Evolutionary conservation across 2,888 invertebrate species (phyloP), one percentile per base, ranked within the genome.

Genomic region (Noctua comes): DNA sequence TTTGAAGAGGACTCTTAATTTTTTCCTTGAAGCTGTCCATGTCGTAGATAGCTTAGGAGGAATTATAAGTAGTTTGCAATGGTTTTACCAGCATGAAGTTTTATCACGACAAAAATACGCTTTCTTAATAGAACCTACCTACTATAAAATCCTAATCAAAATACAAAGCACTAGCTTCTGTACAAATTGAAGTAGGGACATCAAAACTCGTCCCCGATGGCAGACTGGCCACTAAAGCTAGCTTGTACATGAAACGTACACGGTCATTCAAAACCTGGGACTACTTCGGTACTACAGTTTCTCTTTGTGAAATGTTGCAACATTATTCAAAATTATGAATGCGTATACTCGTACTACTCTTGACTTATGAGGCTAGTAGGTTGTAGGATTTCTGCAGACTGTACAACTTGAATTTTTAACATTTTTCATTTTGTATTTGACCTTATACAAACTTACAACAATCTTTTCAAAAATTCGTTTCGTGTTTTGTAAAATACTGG

Each of bases 271-370:
- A 74, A 86, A 76, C 65, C 68, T 62, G 73, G 68, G 43, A 31
- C 24, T 18, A 68, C 21, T 71, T 65, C 66, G 51, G 86, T 68
- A 36, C 79, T 83, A 71, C 68, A 83, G 68, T 68, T 76, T 65
- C 79, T 72, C 84, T 86, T 86, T 86, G 84, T 79, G 64, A 79
- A 79, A 83, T 86, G 73, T 79, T 75, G 54, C 66, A 83, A 72
- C 76, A 79, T 84, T 82, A 86, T 86, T 86, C 83, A 83, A 86
- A 78, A 83, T 84, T 83, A 73, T 83, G 78, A 73, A 73, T 78
- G 68, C 71, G 85, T 80, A 36, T 72, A 62, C 64, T 71, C 18
- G 57, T 73, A 66, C 57, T 27, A 48, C 65, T 76, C 74, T 75
- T 69, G 74, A 82, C 48, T 75, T 69, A 74, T 57, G 31, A 46